Evolutionary conservation across 2,113 vertebrate genomes (phyloP), one percentile per base, ranked within the genome.

Genomic region (Callopanchax toddi): DNA sequence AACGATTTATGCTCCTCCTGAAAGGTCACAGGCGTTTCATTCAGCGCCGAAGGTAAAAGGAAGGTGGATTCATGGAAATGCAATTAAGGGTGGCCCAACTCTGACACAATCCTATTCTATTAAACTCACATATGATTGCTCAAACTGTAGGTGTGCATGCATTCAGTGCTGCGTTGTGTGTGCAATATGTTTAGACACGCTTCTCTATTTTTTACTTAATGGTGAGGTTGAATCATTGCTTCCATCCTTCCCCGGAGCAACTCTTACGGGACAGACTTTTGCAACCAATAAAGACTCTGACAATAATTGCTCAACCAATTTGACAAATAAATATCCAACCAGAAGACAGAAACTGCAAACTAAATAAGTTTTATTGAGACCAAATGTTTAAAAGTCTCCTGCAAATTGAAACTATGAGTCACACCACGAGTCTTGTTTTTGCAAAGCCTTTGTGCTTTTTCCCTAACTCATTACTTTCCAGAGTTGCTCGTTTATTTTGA

Each of bases 361-460:
- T 42, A 49, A 79, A 53, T 48, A 0, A 46, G 42, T 63, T 68
- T 60, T 63, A 79, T 67, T 49, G 23, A 42, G 15, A 65, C 56
- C 82, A 83, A 80, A 71, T 70, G 62, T 26, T 44, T 20, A 2
- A 53, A 68, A 50, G 22, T 72, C 49, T 64, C 48, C 6, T 36
- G 7, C 9, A 1, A 68, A 63, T 64, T 34, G 49, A 65, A 42
- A 50, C 12, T 37, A 18, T 78, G 71, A 83, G 53, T 79, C 83
- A 70, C 45, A 32, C 46, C 59, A 15, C 74, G 75, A 67, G 76
- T 62, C 71, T 73, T 54, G 74, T 42, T 67, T 22, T 56, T 1
- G 45, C 16, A 16, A 58, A 22, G 36, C 22, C 5, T 55, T 22
- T 60, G 44, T 60, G 3, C 26, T 37, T 26, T 20, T 56, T 5